phyloP scores from a whole-genome alignment of 1,140 invertebrate genomes.

The Ceratina japonica region DNA sequence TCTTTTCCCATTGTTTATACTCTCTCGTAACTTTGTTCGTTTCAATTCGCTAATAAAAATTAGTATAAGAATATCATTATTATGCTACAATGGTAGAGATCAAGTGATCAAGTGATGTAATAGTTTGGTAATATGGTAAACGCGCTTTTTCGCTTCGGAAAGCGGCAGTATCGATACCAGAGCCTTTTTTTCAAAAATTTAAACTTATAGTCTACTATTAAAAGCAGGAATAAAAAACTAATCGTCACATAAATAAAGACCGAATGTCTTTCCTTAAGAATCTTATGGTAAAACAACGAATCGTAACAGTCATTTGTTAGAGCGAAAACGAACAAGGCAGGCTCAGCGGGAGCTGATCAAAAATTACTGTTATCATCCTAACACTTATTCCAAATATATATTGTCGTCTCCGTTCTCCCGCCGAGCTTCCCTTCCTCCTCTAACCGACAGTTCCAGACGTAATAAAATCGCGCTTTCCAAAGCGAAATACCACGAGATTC shows the following conservation, averaged over 20 bases:
- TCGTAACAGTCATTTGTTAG: not conserved
- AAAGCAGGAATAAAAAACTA: too few species aligned
- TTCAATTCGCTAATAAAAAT: conserved; percentile 75
- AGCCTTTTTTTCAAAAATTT: too few species aligned
- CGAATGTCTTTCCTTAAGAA: not conserved
- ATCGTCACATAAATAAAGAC: too few species aligned
- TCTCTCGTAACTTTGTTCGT: conserved; percentile 52
- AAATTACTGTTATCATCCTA: conserved; percentile 46
- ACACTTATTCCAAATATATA: conserved; percentile 55
- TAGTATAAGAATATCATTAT: conserved; percentile 73
- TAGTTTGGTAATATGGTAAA: conserved; percentile 73
- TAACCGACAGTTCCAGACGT: conserved; percentile 32
- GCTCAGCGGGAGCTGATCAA: conserved; percentile 44
- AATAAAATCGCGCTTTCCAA: conserved; percentile 44
- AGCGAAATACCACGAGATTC: conserved; percentile 50
- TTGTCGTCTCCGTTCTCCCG: conserved; percentile 57
- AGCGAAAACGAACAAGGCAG: conserved; percentile 33
- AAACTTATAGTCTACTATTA: too few species aligned
- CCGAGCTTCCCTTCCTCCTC: conserved; percentile 42
- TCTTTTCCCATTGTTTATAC: conserved; percentile 21
- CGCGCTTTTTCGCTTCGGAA: conserved; percentile 55
- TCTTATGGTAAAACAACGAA: not conserved
- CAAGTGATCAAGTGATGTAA: conserved; percentile 71
- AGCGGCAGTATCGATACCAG: conserved; percentile 1
- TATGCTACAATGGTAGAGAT: conserved; percentile 77